Evolutionary conservation across 2,888 invertebrate species (phyloP).

Genomic region (Lingula anatina): DNA sequence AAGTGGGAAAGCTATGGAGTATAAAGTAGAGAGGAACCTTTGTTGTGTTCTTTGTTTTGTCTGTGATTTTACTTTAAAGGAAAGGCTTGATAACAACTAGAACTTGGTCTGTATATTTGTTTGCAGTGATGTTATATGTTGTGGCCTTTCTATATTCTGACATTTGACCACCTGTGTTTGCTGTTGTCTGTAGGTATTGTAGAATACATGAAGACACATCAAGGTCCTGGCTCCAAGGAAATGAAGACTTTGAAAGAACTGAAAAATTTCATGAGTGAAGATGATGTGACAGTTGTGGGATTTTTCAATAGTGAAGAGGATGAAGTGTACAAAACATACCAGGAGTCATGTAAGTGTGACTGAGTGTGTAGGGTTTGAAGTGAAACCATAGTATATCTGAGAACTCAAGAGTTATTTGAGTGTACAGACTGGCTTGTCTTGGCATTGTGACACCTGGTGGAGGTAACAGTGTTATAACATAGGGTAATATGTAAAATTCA

Average conservation of each 20-base stretch:
- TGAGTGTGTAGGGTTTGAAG: neutral
- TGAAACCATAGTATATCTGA: neutral
- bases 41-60: neutral
- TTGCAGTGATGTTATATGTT: neutral
- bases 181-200: slow-evolving; percentile 51
- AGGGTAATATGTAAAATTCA: no score
- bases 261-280: slow-evolving; percentile 46
- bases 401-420: neutral
- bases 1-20: no score
- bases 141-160: neutral
- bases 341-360: slow-evolving; percentile 49
- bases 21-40: no score
- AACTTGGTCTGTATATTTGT: neutral
- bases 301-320: slow-evolving; percentile 55
- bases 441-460: no score
- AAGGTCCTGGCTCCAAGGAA: slow-evolving; percentile 49
- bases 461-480: no score
- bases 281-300: slow-evolving; percentile 55
- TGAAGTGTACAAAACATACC: slow-evolving; percentile 49
- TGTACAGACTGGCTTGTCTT: neutral
- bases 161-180: neutral
- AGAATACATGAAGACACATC: slow-evolving; percentile 56
- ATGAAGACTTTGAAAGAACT: slow-evolving; percentile 42
- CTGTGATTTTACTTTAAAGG: neutral
- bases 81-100: neutral